A percentile compares a stretch with the other conserved stretches of the same genome.
phyloP scores from a whole-genome alignment of 2,113 vertebrate species.

The Seriola rivoliana region DNA sequence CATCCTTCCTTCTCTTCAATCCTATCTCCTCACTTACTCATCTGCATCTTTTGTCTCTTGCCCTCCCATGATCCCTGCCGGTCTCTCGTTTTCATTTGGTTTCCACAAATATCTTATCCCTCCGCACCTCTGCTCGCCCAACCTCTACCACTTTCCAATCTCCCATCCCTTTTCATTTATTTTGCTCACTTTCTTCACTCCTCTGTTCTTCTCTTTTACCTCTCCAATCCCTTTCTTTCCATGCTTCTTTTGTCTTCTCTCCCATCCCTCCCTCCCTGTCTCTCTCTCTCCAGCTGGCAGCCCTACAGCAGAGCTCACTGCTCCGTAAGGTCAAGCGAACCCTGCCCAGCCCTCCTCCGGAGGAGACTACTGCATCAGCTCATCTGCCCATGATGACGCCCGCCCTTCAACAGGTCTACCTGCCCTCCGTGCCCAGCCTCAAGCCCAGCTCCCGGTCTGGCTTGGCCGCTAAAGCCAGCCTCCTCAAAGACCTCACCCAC shows the following conservation, averaged over 20 bases:
- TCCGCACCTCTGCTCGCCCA: background rate
- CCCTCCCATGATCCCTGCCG: background rate
- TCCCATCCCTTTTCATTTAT: conserved; percentile 20
- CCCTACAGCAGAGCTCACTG: conserved; percentile 93
- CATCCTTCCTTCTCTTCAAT: conserved; percentile 10
- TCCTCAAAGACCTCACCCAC: conserved; percentile 95
- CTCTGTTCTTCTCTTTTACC: conserved; percentile 23
- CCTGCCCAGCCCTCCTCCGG: conserved; percentile 96
- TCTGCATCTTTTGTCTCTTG: background rate
- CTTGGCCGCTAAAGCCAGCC: conserved; percentile 92
- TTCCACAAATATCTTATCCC: background rate
- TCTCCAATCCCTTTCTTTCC: conserved; percentile 11
- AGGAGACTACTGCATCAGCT: conserved; percentile 85
- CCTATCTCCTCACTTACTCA: background rate
- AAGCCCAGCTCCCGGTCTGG: conserved; percentile 85
- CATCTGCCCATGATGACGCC: conserved; percentile 92
- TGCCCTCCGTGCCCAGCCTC: conserved; percentile 88
- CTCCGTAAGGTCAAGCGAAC: conserved; percentile 98
- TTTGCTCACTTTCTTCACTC: conserved; percentile 19
- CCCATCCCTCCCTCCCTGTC: conserved; percentile 43
- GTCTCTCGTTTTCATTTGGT: conserved; percentile 9
- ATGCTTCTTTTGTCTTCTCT: conserved; percentile 44
- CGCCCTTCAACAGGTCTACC: conserved; percentile 90
- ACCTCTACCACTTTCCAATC: background rate
- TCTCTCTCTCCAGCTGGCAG: conserved; percentile 88